Percentiles rank a stretch among this genome's conserved stretches.
Conservation (phyloP, 2,888 invertebrate genomes). For the Zygaena filipendulae region DNA sequence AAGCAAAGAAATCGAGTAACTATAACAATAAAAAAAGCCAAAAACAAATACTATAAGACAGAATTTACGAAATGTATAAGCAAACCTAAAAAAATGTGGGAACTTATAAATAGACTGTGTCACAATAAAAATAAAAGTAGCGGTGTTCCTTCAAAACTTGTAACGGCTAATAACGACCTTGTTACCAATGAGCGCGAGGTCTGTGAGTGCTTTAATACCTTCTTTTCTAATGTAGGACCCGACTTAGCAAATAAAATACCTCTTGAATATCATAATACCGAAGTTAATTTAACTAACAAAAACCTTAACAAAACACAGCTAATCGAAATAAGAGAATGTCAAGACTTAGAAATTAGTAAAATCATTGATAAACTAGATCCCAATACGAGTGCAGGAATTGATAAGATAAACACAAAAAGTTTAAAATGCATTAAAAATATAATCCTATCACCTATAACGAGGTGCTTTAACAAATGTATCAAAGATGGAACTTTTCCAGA, state of each 20-base stretch:
- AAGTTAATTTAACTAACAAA: too few relatives aligned
- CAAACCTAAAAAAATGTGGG: slow-evolving; percentile 4
- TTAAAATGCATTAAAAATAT: slow-evolving; percentile 7
- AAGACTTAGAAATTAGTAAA: too few relatives aligned
- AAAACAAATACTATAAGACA: slow-evolving; percentile 2
- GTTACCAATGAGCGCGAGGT: too few relatives aligned
- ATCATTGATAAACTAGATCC: too few relatives aligned
- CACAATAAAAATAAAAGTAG: slow-evolving; percentile 1
- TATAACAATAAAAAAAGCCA: slow-evolving; percentile 1
- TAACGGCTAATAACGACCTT: neutral
- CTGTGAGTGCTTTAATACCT: slow-evolving; percentile 3
- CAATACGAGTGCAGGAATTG: slow-evolving; percentile 10
- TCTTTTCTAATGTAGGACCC: slow-evolving; percentile 1
- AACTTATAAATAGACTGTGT: slow-evolving; percentile 1
- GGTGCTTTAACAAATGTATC: too few relatives aligned
- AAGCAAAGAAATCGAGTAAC: slow-evolving; percentile 1
- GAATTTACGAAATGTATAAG: neutral
- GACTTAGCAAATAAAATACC: slow-evolving; percentile 3
- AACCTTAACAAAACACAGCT: too few relatives aligned
- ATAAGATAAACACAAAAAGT: slow-evolving; percentile 9
- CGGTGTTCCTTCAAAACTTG: slow-evolving; percentile 1
- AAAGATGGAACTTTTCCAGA: too few relatives aligned
- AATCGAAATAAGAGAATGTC: too few relatives aligned
- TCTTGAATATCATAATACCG: slow-evolving; percentile 1
- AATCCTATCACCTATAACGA: too few relatives aligned